These are phyloP conservation scores for Seira ritae DNA, from an alignment of 2,888 invertebrate genomes.

Conservation along the genomic window DNA sequence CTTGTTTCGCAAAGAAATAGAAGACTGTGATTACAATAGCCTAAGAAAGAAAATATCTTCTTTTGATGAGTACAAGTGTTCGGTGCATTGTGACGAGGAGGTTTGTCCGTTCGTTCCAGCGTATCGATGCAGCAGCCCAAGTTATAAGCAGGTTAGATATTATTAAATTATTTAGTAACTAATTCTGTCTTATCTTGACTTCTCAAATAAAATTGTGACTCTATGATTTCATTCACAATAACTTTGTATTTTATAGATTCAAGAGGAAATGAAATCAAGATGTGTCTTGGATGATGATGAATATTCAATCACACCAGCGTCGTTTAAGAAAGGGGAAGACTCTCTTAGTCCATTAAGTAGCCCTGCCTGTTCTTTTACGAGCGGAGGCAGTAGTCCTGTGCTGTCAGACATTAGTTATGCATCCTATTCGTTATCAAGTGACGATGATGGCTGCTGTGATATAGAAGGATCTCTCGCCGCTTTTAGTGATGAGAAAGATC, in stretches of 20 bases:
- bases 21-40: constrained; percentile 54
- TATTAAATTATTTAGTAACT: neutral
- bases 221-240: neutral
- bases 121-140: constrained; percentile 63
- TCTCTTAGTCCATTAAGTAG: constrained; percentile 60
- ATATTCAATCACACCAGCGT: neutral
- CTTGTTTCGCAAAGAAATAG: constrained; percentile 48
- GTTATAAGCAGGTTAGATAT: constrained; percentile 65
- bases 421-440: constrained; percentile 52
- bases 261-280: constrained; percentile 54
- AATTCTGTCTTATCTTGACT: neutral
- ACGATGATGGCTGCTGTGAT: constrained; percentile 62
- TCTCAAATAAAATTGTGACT: neutral
- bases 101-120: constrained; percentile 57
- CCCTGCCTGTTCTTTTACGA: constrained; percentile 56
- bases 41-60: constrained; percentile 57
- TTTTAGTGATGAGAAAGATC: constrained; percentile 21
- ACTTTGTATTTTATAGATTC: constrained; percentile 44
- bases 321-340: constrained; percentile 39
- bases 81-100: constrained; percentile 30
- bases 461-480: constrained; percentile 12
- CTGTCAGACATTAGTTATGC: constrained; percentile 34
- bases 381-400: constrained; percentile 54
- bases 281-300: neutral
- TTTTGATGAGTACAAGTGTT: constrained; percentile 51